These are phyloP conservation scores for Siphonodentalium dalli DNA, from an alignment of 2,888 invertebrate species.

Conservation along the genomic window DNA sequence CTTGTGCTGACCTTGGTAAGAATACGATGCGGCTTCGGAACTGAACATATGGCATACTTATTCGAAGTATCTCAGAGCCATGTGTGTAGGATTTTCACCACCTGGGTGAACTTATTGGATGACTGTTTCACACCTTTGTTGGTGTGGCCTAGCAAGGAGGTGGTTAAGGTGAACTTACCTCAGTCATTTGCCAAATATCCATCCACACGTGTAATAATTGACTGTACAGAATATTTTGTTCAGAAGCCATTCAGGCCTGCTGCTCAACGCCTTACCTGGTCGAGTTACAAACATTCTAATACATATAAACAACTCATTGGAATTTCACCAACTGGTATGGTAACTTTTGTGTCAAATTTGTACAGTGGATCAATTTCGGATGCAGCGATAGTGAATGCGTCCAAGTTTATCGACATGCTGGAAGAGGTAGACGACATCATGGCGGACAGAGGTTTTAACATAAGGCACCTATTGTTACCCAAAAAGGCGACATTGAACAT, in stretches of 20 bases:
- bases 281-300: no score
- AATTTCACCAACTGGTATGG: no score
- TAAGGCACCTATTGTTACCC: not conserved
- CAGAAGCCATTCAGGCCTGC: no score
- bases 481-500: slow-evolving; percentile 14
- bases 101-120: slow-evolving; percentile 10
- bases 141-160: slow-evolving; percentile 11
- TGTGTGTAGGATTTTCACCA: slow-evolving; percentile 3
- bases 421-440: no score
- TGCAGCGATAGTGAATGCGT: no score
- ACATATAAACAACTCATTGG: no score
- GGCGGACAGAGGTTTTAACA: no score
- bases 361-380: no score
- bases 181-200: not conserved
- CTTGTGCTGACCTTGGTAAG: not conserved
- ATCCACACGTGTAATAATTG: slow-evolving; percentile 5
- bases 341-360: slow-evolving; percentile 1
- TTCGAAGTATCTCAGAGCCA: slow-evolving; percentile 4
- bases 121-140: slow-evolving; percentile 6
- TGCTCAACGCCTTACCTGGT: no score
- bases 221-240: no score
- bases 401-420: no score
- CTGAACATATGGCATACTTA: slow-evolving; percentile 1
- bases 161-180: slow-evolving; percentile 4
- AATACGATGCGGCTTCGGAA: not conserved